Conservation (phyloP, 2,888 invertebrate species). For the Drosophila eohydei region DNA sequence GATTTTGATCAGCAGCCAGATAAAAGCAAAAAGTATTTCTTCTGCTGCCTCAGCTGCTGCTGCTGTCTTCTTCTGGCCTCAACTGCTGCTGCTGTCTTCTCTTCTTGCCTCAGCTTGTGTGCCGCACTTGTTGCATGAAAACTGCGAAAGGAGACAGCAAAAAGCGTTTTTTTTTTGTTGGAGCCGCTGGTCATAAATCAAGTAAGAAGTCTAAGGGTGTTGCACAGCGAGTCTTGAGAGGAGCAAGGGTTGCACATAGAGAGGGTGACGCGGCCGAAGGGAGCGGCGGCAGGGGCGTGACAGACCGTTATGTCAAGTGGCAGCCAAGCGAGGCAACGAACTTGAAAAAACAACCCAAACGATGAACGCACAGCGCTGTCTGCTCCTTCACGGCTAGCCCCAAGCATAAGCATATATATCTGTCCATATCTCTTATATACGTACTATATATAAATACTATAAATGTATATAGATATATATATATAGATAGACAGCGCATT, state of each 20-base stretch:
- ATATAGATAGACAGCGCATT: background rate
- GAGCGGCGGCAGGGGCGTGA: background rate
- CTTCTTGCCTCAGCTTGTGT: slow-evolving; percentile 2
- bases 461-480: background rate
- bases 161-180: slow-evolving; percentile 5
- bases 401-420: slow-evolving; percentile 23
- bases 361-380: slow-evolving; percentile 6
- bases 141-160: slow-evolving; percentile 7
- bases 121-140: slow-evolving; percentile 48
- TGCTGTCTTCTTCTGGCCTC: background rate
- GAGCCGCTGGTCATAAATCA: slow-evolving; percentile 62
- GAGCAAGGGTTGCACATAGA: background rate
- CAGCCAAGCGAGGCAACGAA: slow-evolving; percentile 56
- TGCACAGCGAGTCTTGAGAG: background rate
- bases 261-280: background rate
- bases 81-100: background rate
- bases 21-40: slow-evolving; percentile 13
- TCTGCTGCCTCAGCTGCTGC: background rate
- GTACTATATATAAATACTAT: slow-evolving; percentile 23
- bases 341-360: slow-evolving; percentile 51
- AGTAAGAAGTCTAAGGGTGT: slow-evolving; percentile 54
- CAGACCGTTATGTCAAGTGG: slow-evolving; percentile 50
- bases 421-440: slow-evolving; percentile 2
- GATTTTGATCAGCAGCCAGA: slow-evolving; percentile 26
- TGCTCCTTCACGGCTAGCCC: slow-evolving; percentile 15